phyloP scores from a whole-genome alignment of 2,888 invertebrate species.

The Ceramica pisi region DNA sequence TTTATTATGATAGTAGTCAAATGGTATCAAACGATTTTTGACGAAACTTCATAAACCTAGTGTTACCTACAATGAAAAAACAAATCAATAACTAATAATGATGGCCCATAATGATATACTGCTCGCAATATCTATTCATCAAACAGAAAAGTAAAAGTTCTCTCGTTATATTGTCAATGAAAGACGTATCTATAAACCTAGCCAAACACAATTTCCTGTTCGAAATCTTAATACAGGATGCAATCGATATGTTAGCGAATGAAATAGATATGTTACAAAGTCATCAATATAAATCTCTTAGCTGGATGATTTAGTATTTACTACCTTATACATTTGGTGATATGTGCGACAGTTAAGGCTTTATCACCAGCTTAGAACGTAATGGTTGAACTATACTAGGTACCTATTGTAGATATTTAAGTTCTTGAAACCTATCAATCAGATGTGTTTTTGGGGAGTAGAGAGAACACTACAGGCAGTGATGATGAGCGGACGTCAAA shows the following conservation, averaged over 20 bases:
- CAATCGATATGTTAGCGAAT: slow-evolving; percentile 45
- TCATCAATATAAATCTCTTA: slow-evolving; percentile 11
- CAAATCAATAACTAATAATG: slow-evolving; percentile 12
- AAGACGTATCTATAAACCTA: slow-evolving; percentile 26
- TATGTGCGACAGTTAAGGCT: neutral
- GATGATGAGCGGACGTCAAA: no score
- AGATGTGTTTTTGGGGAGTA: no score
- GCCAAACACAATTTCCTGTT: slow-evolving; percentile 61
- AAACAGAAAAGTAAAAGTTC: slow-evolving; percentile 58
- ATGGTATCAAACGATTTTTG: no score
- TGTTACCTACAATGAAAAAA: neutral
- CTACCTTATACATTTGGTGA: neutral
- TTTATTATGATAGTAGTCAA: no score
- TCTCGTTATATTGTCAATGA: slow-evolving; percentile 45
- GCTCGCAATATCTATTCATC: slow-evolving; percentile 40
- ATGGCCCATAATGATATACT: slow-evolving; percentile 38
- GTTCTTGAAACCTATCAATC: no score
- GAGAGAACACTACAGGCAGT: no score
- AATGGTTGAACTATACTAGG: no score
- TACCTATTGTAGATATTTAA: no score
- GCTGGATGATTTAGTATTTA: slow-evolving; percentile 11
- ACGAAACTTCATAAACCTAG: no score
- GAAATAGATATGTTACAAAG: slow-evolving; percentile 23
- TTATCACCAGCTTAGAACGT: neutral
- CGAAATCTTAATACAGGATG: slow-evolving; percentile 54